These are phyloP conservation scores for Pseudochirops corinnae DNA, from an alignment of 2,797 vertebrate species.

Conservation along the genomic window DNA sequence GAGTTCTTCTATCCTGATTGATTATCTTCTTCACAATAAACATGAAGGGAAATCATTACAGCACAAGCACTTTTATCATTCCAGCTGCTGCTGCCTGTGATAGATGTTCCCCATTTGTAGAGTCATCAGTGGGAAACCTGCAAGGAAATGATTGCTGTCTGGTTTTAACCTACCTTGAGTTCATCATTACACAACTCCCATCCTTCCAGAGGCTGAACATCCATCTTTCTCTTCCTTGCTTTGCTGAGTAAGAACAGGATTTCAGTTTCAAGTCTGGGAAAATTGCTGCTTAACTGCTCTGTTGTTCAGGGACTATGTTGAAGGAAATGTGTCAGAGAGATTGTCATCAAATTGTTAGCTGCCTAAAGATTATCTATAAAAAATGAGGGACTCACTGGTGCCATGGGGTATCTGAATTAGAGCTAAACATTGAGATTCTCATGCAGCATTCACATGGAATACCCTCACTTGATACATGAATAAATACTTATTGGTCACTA, in stretches of 20 bases:
- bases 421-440: not conserved
- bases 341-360: slow-evolving; percentile 5
- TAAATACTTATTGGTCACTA: not conserved
- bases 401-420: not conserved
- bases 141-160: slow-evolving; percentile 73
- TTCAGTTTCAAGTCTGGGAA: slow-evolving; percentile 51
- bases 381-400: not conserved
- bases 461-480: not conserved
- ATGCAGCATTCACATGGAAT: not conserved
- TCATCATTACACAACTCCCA: slow-evolving; percentile 67
- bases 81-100: slow-evolving; percentile 67
- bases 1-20: slow-evolving; percentile 36
- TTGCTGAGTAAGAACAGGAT: slow-evolving; percentile 37
- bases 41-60: slow-evolving; percentile 80
- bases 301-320: slow-evolving; percentile 3
- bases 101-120: slow-evolving; percentile 69
- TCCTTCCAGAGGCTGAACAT: slow-evolving; percentile 52
- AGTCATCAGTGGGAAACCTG: slow-evolving; percentile 68
- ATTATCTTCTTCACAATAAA: slow-evolving; percentile 75
- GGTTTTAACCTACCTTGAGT: slow-evolving; percentile 64
- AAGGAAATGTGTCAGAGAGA: not conserved
- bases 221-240: slow-evolving; percentile 55
- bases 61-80: slow-evolving; percentile 73
- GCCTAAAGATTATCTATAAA: not conserved
- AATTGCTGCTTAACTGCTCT: not conserved